Conservation (phyloP, 1,140 invertebrate species). For the Zaprionus vittiger region DNA sequence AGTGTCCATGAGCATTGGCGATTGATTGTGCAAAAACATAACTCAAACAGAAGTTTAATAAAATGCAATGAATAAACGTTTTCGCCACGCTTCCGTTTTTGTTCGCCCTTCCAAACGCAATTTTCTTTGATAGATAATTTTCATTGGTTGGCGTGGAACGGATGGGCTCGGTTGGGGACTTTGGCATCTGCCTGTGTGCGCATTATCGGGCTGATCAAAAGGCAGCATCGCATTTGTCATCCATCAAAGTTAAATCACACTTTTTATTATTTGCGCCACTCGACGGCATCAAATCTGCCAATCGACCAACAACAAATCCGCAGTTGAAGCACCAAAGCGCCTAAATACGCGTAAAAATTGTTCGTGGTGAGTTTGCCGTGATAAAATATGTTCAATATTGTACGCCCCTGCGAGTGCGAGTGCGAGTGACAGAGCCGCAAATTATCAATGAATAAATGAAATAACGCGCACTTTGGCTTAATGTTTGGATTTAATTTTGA, state of each 20-base stretch:
- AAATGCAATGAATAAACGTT: constrained; percentile 65
- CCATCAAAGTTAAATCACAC: constrained; percentile 77
- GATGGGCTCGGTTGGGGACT: not conserved
- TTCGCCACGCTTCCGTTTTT: constrained; percentile 29
- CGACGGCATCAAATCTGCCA: constrained; percentile 60
- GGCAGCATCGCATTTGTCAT: constrained; percentile 67
- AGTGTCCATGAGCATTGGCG: not conserved
- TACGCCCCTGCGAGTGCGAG: not conserved
- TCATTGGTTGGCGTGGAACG: not conserved
- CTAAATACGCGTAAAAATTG: constrained; percentile 77
- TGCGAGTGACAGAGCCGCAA: constrained; percentile 66
- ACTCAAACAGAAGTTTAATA: constrained; percentile 55
- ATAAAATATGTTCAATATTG: constrained; percentile 42
- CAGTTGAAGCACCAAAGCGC: constrained; percentile 65
- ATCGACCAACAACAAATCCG: constrained; percentile 62
- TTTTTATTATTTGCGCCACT: constrained; percentile 57
- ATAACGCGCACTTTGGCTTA: constrained; percentile 74
- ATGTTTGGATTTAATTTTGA: constrained; percentile 69
- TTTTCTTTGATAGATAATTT: constrained; percentile 56
- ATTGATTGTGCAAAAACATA: constrained; percentile 6
- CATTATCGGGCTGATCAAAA: constrained; percentile 59
- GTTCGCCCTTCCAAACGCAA: not conserved
- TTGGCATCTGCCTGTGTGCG: constrained; percentile 45
- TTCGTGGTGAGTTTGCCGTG: constrained; percentile 41
- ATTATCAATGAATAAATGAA: constrained; percentile 82